Evolutionary conservation across 2,113 vertebrate genomes (phyloP).

Genomic region (Mormyrus iriodes): DNA sequence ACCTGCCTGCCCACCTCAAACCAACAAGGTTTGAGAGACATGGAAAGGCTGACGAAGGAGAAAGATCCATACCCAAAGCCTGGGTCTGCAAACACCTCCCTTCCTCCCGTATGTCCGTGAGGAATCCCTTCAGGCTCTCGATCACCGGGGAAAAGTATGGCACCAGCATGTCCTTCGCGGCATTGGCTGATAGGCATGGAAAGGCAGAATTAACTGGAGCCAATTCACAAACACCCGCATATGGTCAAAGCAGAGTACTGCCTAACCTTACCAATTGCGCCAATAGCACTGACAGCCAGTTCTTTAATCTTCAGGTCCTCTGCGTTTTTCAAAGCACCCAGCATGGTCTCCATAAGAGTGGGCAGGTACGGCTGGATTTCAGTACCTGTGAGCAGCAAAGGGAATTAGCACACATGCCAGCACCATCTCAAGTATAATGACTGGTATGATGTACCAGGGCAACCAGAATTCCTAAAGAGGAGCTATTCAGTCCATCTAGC

Average conservation of each 20-base stretch:
- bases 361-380: constrained; percentile 77
- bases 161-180: constrained; percentile 70
- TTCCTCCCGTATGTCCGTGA: constrained; percentile 67
- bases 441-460: not conserved
- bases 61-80: constrained; percentile 64
- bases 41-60: not conserved
- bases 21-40: not conserved
- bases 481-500: not conserved
- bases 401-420: not conserved
- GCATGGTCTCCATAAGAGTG: constrained; percentile 77
- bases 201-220: not conserved
- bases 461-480: not conserved
- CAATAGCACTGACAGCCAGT: constrained; percentile 74
- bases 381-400: constrained; percentile 48
- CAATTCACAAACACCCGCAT: not conserved
- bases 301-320: constrained; percentile 71
- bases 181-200: constrained; percentile 59
- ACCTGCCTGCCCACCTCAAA: not conserved
- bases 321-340: constrained; percentile 62
- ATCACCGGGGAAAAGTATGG: constrained; percentile 76
- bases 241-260: not conserved
- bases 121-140: constrained; percentile 70
- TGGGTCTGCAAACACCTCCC: constrained; percentile 74
- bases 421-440: not conserved
- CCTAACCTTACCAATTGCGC: constrained; percentile 70